Evolutionary conservation across 2,113 vertebrate species (phyloP).

Genomic region (Tinamus guttatus): DNA sequence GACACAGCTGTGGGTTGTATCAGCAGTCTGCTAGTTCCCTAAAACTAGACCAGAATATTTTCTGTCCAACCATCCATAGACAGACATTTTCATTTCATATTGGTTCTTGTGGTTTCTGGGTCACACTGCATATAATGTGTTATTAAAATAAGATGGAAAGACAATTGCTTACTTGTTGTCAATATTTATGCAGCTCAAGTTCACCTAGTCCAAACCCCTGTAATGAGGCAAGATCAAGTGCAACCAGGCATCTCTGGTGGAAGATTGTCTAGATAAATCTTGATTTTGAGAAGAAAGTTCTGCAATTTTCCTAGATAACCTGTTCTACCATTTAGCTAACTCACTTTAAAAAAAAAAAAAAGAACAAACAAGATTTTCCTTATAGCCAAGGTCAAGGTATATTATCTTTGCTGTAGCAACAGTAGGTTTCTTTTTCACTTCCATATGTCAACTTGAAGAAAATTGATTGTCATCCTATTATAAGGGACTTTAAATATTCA

Average conservation of each 20-base stretch:
- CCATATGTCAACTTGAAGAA: not conserved
- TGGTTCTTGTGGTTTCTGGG: not conserved
- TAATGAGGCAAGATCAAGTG: not conserved
- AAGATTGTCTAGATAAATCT: not conserved
- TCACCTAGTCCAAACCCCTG: not conserved
- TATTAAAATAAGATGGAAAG: not conserved
- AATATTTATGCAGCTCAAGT: not conserved
- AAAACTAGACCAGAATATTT: not conserved
- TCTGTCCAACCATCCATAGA: fast-evolving
- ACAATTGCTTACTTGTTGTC: not conserved
- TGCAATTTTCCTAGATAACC: not conserved
- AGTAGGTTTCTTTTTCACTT: not conserved
- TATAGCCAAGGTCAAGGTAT: not conserved
- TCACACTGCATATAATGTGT: not conserved
- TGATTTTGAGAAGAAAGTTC: not conserved
- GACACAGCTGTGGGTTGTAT: fast-evolving
- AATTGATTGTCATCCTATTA: not conserved
- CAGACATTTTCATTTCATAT: not conserved
- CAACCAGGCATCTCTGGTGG: not conserved
- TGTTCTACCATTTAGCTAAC: not conserved
- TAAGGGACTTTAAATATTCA: not conserved
- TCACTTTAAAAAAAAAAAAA: not conserved
- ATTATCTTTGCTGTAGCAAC: not conserved
- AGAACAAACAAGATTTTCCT: not conserved
- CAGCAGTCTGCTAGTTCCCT: not conserved